Evolutionary conservation across 2,797 vertebrate species (phyloP).

Genomic region (Tamandua tetradactyla): DNA sequence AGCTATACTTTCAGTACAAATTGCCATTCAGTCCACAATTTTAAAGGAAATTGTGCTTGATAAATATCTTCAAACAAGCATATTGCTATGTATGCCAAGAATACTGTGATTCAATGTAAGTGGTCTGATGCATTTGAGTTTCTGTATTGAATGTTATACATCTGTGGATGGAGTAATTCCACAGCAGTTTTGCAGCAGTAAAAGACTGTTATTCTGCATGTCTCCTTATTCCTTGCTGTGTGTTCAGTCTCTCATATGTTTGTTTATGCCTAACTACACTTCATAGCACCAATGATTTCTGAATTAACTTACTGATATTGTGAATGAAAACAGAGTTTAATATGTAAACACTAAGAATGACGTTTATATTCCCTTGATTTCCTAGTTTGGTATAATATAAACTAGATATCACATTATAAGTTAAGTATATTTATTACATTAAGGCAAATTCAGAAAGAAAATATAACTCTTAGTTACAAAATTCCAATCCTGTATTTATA

Average conservation of each 20-base stretch:
- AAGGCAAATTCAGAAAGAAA: not conserved
- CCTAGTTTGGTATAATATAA: not conserved
- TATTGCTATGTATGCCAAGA: slow-evolving; percentile 20
- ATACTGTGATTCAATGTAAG: not conserved
- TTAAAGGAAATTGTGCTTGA: slow-evolving; percentile 38
- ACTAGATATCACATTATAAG: not conserved
- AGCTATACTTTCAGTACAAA: not conserved
- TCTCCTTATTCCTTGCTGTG: not conserved
- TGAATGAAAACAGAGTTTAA: not conserved
- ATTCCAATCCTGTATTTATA: not conserved
- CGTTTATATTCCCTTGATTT: not conserved
- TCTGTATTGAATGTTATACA: not conserved
- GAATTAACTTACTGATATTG: not conserved
- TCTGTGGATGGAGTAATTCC: slow-evolving; percentile 40
- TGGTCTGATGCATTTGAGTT: slow-evolving; percentile 22
- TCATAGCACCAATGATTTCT: not conserved
- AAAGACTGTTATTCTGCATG: not conserved
- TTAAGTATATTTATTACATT: not conserved
- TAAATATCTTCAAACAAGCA: slow-evolving; percentile 38
- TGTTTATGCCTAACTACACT: not conserved
- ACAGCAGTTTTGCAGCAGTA: not conserved
- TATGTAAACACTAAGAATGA: not conserved
- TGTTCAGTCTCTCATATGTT: not conserved
- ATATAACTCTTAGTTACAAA: not conserved
- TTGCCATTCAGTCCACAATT: not conserved